Conservation (phyloP, 1,140 invertebrate genomes). For the Eupristina koningsbergeri region DNA sequence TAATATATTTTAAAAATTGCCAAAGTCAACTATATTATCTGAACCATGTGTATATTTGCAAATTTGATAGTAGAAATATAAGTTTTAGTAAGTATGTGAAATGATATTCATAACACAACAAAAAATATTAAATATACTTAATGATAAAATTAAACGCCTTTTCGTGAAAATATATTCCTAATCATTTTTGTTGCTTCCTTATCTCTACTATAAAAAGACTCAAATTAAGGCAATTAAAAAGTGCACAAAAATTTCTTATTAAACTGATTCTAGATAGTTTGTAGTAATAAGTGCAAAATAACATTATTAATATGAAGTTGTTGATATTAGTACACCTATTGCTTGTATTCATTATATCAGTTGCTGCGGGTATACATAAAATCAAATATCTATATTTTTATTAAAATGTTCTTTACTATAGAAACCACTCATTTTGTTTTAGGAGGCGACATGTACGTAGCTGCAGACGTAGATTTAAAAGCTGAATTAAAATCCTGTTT, state of each 20-base stretch:
- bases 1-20: too few relatives aligned
- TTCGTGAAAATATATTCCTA: neutral
- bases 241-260: neutral
- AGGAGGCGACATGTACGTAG: too few relatives aligned
- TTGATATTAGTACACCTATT: neutral
- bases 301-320: neutral
- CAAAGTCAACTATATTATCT: too few relatives aligned
- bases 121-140: neutral
- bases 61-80: neutral
- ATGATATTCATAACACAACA: neutral
- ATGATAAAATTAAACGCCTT: neutral
- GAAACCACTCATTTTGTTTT: neutral
- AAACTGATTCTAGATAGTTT: too few relatives aligned
- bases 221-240: neutral
- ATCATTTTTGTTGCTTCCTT: neutral
- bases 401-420: neutral
- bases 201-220: slow-evolving; percentile 1
- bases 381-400: neutral
- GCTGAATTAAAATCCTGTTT: neutral
- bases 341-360: neutral
- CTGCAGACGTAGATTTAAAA: too few relatives aligned
- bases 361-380: neutral
- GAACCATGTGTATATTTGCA: too few relatives aligned
- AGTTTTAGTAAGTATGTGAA: neutral
- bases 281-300: too few relatives aligned